Evolutionary conservation across 2,113 vertebrate genomes (phyloP), one percentile per base, ranked within the genome.

Genomic region (Isurus oxyrinchus): DNA sequence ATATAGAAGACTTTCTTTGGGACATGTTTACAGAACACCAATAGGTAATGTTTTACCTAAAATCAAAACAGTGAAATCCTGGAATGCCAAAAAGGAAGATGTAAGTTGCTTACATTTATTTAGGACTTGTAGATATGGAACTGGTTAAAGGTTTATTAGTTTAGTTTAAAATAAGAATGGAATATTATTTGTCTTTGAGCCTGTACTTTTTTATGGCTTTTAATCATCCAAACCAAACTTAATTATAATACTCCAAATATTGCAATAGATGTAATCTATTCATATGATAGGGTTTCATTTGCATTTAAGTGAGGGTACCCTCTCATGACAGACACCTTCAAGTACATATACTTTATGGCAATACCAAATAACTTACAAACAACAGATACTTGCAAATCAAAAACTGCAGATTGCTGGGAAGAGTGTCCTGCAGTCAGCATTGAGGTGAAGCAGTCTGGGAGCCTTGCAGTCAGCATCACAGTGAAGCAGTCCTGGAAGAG

Each of bases 31-130:
- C 0, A 99, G 99, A 13, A 98, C 98, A 66, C 98, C 99, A 2
- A 97, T 99, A 1, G 98, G 98, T 76, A 98, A 98, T 0, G 88
- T 96, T 94, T 98, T 99, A 97, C 98, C 99, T 55, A 98, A 98
- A 97, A 98, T 99, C 97, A 94, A 98, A 96, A 23, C 97, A 1
- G 98, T 98, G 31, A 99, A 99, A 96, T 96, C 98, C 0, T 99
- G 99, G 99, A 99, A 99, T 53, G 99, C 99, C 96, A 99, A 99
- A 97, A 99, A 99, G 69, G 99, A 99, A 76, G 98, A 99, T 98
- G 99, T 99, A 98, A 98, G 98, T 96, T 55, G 5, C 5, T 97
- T 76, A 3, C 3, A 81, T 49, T 63, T 31, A 44, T 31, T 44
- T 86, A 31, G 31, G 21, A 96, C 27, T 31, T 40, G 13, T 63